Evolutionary conservation across 2,797 vertebrate species (phyloP), one percentile per base, ranked within the genome.

Genomic region (Eulemur albifrons): DNA sequence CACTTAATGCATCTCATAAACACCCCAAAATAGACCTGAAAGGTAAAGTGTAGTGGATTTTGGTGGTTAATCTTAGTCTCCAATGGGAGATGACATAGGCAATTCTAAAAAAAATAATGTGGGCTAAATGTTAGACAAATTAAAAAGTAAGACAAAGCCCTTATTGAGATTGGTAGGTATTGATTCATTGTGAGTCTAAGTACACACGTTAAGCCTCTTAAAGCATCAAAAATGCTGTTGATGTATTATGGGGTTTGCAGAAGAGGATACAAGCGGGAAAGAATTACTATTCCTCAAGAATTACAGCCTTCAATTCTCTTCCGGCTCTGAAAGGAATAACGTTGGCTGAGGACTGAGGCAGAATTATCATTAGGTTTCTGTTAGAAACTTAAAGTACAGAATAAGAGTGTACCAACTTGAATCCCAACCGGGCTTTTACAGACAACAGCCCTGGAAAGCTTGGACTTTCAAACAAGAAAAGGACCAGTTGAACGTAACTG

Each of bases 101-200:
- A 83, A 90, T 15, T 89, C 63, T 77, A 75, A 77, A n/a, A 77
- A 85, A 63, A 88, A 92, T 94, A 97, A 85, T 63, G 45, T 80
- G 52, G 14, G 15, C 27, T 91, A 52, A 86, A 92, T 80, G 75
- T 95, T 92, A 94, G 43, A 91, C 59, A 94, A 92, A 93, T 96
- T 93, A 88, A 96, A 93, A 93, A 90, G 17, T 81, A 93, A 88
- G 72, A 82, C 2, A 2, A 90, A 93, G 50, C 89, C 14, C 80
- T 95, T 96, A 77, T 69, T 93, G 92, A 92, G 70, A 97, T 94
- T 86, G 43, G 89, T 95, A 69, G 43, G 25, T 95, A 97, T 93
- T 93, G 96, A 98, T 88, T 97, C 20, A 69, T 69, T 67, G 12
- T 92, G 50, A 91, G 63, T 92, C 76, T 96, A 96, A 96, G 79